Evolutionary conservation across 1,140 invertebrate genomes (phyloP), one percentile per base, ranked within the genome.

Genomic region (Drosophila littoralis): DNA sequence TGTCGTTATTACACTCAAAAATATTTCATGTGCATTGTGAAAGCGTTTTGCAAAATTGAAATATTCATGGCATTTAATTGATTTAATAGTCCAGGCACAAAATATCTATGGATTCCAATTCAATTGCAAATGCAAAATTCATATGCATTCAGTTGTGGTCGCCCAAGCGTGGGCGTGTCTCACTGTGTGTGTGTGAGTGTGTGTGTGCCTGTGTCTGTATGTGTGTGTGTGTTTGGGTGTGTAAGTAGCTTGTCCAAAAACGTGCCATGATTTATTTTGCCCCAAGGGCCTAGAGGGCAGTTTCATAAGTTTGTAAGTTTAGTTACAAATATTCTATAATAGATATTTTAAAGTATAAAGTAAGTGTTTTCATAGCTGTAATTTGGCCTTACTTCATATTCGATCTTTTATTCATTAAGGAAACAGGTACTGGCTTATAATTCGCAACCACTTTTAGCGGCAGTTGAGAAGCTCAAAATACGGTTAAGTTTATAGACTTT

Each of bases 51-150:
- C 17, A 54, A 77, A 73, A 59, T 75, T 88, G 58, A 79, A 70
- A 88, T 89, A 88, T 88, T 83, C 64, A 88, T 80, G 40, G 7
- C 75, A 72, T 61, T 81, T 73, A 86, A 86, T 86, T 79, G 81
- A 85, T 83, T 68, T 79, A 68, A 82, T 36, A 60, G 61, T 22
- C 15, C 69, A 40, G 57, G 36, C 64, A 13, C 15, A 65, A 58
- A 67, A 68, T 52, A 66, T 63, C 52, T 33, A 73, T 72, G 46
- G 40, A 42, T 57, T 51, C 67, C 59, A 22, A 64, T 42, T 43
- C 13, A 38, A 77, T 70, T 46, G 33, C 33, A 66, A 61, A 64
- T 67, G 32, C 33, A 42, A 63, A 45, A 54, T 52, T 54, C 60
- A 64, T 33, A 74, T 58, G 38, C 33, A 54, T 46, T 15, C 38